Conservation (phyloP, 2,888 invertebrate genomes). For the Tinea trinotella region DNA sequence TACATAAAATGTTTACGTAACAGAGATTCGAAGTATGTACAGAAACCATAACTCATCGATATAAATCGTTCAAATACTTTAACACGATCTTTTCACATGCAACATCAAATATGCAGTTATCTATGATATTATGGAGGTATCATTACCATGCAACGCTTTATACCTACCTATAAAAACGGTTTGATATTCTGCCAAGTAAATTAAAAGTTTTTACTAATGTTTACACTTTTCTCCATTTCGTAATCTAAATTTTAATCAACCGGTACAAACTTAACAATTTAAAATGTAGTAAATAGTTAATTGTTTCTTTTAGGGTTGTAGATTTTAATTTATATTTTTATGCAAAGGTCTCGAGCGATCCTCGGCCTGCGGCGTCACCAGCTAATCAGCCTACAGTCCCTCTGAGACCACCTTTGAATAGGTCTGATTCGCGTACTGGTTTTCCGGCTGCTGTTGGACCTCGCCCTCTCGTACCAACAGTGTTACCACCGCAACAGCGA, state of each 20-base stretch:
- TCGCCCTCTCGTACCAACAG: constrained; percentile 40
- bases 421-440: constrained; percentile 54
- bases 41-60: constrained; percentile 4
- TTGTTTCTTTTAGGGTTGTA: background rate
- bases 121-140: constrained; percentile 13
- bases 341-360: constrained; percentile 38
- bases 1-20: background rate
- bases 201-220: constrained; percentile 23
- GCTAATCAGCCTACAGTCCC: constrained; percentile 34
- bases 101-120: constrained; percentile 13
- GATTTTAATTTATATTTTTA: constrained; percentile 26
- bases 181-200: constrained; percentile 21
- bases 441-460: constrained; percentile 39
- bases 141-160: constrained; percentile 12
- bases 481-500: constrained; percentile 35
- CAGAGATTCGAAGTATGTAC: background rate
- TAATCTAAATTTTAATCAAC: constrained; percentile 14
- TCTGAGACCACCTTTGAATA: constrained; percentile 47
- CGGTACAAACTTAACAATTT: constrained; percentile 3
- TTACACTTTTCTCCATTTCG: constrained; percentile 14
- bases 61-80: background rate
- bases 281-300: background rate
- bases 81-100: constrained; percentile 12
- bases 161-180: background rate
- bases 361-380: constrained; percentile 37